Percentiles rank a stretch among this genome's conserved stretches.
Conservation (phyloP, 92 coral and sea anemone genomes). For the Umimayanthus kanabou region DNA sequence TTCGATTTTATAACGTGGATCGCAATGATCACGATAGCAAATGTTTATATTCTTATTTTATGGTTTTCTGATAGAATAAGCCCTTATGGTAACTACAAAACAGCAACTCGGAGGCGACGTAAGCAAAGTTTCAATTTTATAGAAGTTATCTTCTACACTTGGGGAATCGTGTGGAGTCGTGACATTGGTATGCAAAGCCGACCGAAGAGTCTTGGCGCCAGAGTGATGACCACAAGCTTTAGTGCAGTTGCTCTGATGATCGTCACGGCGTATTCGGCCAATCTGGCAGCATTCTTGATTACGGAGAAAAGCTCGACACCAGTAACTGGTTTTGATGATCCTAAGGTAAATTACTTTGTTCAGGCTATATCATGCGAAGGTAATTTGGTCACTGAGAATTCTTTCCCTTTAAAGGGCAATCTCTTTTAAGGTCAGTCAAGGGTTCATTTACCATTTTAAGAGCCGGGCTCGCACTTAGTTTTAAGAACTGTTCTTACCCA, state of each 20-base stretch:
- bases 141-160: conserved; percentile 16
- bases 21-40: neutral
- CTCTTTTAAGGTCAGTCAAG: no score
- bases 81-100: conserved; percentile 6
- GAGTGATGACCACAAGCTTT: conserved; percentile 2
- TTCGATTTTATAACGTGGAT: neutral
- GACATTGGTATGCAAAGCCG: neutral
- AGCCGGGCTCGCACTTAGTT: no score
- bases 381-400: no score
- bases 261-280: conserved; percentile 24
- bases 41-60: neutral
- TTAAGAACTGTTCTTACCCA: no score
- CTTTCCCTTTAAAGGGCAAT: no score
- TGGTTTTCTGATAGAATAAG: conserved; percentile 11
- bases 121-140: neutral
- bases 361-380: neutral
- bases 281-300: conserved; percentile 8
- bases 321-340: conserved; percentile 9
- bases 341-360: neutral
- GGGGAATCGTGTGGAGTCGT: conserved; percentile 21
- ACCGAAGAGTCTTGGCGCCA: conserved; percentile 5
- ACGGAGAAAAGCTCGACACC: neutral
- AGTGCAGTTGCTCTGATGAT: conserved; percentile 9
- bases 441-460: no score
- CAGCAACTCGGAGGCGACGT: neutral